Evolutionary conservation across 2,797 vertebrate species (phyloP), one percentile per base, ranked within the genome.

Genomic region (Morelia viridis): DNA sequence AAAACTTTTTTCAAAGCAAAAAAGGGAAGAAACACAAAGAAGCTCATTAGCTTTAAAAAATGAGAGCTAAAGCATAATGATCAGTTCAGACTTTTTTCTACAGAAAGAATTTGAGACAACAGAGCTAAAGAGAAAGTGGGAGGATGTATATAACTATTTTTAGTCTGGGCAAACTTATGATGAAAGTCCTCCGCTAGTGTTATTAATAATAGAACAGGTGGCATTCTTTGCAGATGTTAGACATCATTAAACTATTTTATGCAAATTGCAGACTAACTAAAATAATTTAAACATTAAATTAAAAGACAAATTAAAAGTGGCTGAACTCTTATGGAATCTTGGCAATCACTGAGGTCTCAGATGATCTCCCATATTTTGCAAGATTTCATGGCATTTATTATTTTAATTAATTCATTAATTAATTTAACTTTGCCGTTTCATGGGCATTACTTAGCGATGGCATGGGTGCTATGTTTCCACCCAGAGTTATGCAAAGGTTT

Each of bases 1-100:
- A 88, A 90, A 85, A 65, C 71, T 92, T 8, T 85, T 89, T 80
- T 92, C 65, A 26, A 26, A 89, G 80, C 89, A 0, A 50, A 61
- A 31, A 19, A 88, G 46, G 64, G 50, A 24, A 5, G 53, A 61
- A 31, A 62, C 10, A 50, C 35, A 90, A 90, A 83, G 26, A 11
- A 84, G 57, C 57, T 84, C 76, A 84, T 50, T 90, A 84, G 60
- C 61, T n/a, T 62, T 64, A 4, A 60, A 62, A 64, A 88, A 62
- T 17, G 35, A 88, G 50, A 88, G 26, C 60, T 88, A 28, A 88
- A 11, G 41, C 26, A 46, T 64, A 88, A 88, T 64, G 35, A 64
- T n/a, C 61, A 53, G 41, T 53, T 46, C 87, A 50, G 56, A 31
- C 31, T 86, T 56, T 85, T 86, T 86, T 22, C 12, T 57, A 19